Percentiles rank a stretch among this genome's conserved stretches.
Evolutionary conservation across 2,113 vertebrate species (phyloP).

Genomic region (Erythrocebus patas): DNA sequence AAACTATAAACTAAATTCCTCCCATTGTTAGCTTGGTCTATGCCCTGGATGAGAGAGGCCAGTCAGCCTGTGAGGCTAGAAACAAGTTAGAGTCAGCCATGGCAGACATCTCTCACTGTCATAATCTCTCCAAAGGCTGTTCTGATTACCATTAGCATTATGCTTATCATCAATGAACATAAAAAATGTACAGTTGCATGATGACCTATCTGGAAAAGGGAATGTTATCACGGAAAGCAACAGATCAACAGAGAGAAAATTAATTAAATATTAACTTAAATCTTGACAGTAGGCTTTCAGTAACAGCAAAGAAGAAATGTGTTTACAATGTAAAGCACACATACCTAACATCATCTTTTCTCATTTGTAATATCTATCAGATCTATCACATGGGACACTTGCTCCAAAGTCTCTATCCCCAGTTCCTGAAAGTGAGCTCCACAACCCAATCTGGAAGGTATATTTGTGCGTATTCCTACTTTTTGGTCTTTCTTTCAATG

Average conservation of each 20-base stretch:
- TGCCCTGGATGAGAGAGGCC: too few relatives aligned
- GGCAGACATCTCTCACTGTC: too few relatives aligned
- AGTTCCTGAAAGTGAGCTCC: not conserved
- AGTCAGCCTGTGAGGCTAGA: too few relatives aligned
- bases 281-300: not conserved
- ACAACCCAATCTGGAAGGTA: not conserved
- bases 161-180: not conserved
- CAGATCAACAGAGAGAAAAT: not conserved
- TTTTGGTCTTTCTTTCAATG: not conserved
- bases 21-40: too few relatives aligned
- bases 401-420: not conserved
- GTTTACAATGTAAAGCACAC: not conserved
- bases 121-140: not conserved
- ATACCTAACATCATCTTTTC: not conserved
- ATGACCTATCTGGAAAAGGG: not conserved
- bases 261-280: conserved; percentile 13
- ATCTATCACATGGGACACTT: not conserved
- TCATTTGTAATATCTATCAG: not conserved
- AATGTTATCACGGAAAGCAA: not conserved
- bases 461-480: not conserved
- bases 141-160: not conserved
- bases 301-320: not conserved
- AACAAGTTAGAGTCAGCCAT: too few relatives aligned
- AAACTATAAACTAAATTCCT: too few relatives aligned
- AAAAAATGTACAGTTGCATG: not conserved